Base-by-base conservation (phyloP, 1,140 invertebrate species). In the Tetragnatha versicolor region DNA sequence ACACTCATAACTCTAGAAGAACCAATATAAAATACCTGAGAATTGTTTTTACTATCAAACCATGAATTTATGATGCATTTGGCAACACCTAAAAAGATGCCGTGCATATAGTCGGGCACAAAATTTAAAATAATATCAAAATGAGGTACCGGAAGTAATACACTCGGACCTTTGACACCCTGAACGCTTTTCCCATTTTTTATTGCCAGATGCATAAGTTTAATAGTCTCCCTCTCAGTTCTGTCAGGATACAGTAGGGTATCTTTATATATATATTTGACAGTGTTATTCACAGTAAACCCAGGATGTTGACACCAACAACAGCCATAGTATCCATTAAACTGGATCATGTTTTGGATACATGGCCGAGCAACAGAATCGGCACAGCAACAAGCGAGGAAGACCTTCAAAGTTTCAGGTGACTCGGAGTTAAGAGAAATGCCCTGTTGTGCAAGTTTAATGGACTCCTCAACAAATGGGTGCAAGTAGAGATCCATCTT, bases 241-340 rank as follows among this genome's bases (percentile, higher is more conserved):
- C 51, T 1, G 10, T 55, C 22, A 1, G 22, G 17, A 55, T 10
- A 55, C 10, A 17, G 22, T 20, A 25, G 10, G 51, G 22, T 55
- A n/a, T n/a, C 51, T 2, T 55, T 17, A 22, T 55, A 55, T 10
- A 25, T 25, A 55, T 55, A 55, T 63, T 63, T 63, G 12, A 35
- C 22, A 31, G 29, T 17, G 2, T 63, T 39, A 17, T 35, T 2
- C 2, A 35, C 33, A 7, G 12, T 17, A 25, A 17, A 39, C 9
- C 60, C 60, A 39, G 60, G 60, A 33, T 63, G 60, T 35, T 35
- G 12, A 22, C 60, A 63, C 29, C 60, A 63, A 31, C 10, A n/a
- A 35, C 60, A 63, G 27, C 60, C 60, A 63, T n/a, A 63, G 33
- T 63, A 63, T 35, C 60, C 60, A 63, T 63, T 63, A 63, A 31